Conservation (phyloP, 2,113 vertebrate species). For the Ia io region DNA sequence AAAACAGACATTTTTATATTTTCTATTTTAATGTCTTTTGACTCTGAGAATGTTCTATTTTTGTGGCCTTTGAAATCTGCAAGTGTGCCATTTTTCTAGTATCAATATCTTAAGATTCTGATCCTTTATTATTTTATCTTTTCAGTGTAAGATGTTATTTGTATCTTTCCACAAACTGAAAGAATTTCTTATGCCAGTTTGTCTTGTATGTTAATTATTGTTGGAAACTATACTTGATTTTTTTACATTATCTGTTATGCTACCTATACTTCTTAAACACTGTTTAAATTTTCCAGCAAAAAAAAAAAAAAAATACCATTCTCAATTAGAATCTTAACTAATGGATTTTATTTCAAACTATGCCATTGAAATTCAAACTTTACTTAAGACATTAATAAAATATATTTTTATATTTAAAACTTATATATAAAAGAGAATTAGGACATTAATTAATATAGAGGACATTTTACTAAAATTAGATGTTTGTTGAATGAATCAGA, state of each 20-base stretch:
- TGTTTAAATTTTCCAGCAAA: background rate
- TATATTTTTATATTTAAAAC: background rate
- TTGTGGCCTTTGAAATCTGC: background rate
- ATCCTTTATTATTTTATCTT: background rate
- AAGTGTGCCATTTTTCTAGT: background rate
- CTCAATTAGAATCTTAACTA: background rate
- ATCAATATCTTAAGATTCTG: background rate
- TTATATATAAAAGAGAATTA: constrained; percentile 18
- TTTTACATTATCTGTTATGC: background rate
- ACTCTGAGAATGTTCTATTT: background rate
- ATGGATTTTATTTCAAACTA: background rate
- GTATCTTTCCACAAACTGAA: background rate
- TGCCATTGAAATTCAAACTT: background rate
- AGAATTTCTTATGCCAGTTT: background rate
- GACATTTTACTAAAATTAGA: background rate
- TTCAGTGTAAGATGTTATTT: background rate
- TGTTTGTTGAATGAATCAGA: background rate
- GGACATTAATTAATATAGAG: background rate
- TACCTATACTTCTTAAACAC: background rate
- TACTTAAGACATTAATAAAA: background rate
- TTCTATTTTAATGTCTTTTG: constrained; percentile 10
- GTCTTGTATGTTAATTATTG: background rate
- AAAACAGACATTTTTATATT: background rate
- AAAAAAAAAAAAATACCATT: background rate
- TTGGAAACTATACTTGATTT: background rate